phyloP scores from a whole-genome alignment of 2,888 invertebrate genomes.

The Seira musarum region DNA sequence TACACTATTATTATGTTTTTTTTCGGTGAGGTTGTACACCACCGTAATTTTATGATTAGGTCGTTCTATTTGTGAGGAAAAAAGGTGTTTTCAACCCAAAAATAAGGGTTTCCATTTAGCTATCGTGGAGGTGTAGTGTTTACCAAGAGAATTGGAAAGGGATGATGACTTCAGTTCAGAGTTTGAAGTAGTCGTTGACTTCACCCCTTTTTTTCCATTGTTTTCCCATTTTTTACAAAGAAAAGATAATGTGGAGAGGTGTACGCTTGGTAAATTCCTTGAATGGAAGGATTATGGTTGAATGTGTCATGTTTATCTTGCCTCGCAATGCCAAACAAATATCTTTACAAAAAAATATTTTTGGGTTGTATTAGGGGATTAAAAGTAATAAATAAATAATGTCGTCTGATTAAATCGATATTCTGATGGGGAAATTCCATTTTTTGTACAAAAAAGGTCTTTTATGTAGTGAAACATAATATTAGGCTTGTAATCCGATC shows the following conservation, averaged over 20 bases:
- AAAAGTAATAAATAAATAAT: neutral
- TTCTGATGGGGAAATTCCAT: neutral
- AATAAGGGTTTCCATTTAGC: slow-evolving; percentile 14
- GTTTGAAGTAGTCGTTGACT: neutral
- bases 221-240: neutral
- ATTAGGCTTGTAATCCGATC: too few species aligned
- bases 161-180: neutral
- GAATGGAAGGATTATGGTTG: slow-evolving; percentile 34
- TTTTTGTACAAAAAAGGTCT: neutral
- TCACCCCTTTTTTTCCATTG: neutral
- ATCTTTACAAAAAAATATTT: slow-evolving; percentile 3
- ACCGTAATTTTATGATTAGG: slow-evolving; percentile 49
- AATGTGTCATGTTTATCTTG: slow-evolving; percentile 44
- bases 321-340: neutral
- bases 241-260: too few species aligned
- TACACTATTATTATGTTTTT: slow-evolving; percentile 4
- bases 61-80: slow-evolving; percentile 10
- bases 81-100: slow-evolving; percentile 19
- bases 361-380: neutral
- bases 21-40: neutral
- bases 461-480: too few species aligned
- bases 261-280: neutral
- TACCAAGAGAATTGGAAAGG: neutral
- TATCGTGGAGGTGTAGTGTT: neutral
- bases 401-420: neutral